A percentile compares a stretch with the other conserved stretches of the same genome.
Evolutionary conservation across 2,888 invertebrate species (phyloP).

Genomic region (Lasioglossum morio): DNA sequence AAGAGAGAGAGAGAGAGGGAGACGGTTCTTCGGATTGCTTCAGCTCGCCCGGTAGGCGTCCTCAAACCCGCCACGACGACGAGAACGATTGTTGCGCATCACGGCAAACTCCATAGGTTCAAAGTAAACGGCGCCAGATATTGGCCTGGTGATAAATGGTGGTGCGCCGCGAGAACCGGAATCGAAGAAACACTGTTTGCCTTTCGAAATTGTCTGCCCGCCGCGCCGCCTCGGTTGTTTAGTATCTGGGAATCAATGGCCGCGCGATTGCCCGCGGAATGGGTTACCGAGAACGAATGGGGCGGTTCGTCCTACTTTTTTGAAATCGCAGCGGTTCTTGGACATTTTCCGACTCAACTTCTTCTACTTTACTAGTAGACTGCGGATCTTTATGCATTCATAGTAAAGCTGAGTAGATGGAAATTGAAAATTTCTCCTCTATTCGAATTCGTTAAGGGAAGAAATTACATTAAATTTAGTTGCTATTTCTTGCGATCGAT

Average conservation of each 20-base stretch:
- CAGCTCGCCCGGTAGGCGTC: conserved; percentile 9
- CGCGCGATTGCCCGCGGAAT: neutral
- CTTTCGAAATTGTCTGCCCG: neutral
- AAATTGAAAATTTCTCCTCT: no score
- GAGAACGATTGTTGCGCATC: conserved; percentile 17
- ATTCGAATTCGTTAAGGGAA: no score
- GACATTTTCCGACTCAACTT: neutral
- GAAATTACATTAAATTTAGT: no score
- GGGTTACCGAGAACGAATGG: neutral
- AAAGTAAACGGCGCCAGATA: conserved; percentile 7
- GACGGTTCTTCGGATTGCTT: neutral
- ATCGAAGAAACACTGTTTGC: conserved; percentile 7
- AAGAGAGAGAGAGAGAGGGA: neutral
- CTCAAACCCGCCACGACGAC: neutral
- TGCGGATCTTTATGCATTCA: no score
- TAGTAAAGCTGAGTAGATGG: no score
- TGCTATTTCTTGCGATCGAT: no score
- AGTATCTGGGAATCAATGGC: conserved; percentile 1
- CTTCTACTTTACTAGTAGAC: neutral
- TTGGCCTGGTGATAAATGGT: conserved; percentile 5
- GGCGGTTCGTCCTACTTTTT: neutral
- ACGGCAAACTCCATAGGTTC: conserved; percentile 1
- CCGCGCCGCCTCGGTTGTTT: neutral
- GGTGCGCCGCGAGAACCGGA: neutral
- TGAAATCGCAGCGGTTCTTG: neutral